Percentiles rank a stretch among this genome's conserved stretches.
phyloP scores from a whole-genome alignment of 2,888 invertebrate genomes.

The Apocheima hispidaria region DNA sequence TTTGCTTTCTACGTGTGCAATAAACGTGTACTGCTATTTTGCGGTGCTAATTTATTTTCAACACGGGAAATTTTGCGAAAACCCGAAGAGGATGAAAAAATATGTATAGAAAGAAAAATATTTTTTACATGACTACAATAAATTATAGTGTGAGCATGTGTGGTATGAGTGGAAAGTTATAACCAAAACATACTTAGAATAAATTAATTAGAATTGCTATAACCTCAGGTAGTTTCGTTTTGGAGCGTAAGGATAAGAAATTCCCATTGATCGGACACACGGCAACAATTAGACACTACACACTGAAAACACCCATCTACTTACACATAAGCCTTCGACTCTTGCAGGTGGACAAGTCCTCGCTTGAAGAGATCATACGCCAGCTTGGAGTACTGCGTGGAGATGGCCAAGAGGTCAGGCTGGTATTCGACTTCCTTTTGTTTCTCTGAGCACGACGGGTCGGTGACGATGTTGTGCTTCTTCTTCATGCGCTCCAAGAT shows the following conservation, averaged over 20 bases:
- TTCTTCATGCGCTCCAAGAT: constrained; percentile 74
- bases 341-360: constrained; percentile 67
- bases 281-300: neutral
- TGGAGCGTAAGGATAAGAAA: constrained; percentile 9
- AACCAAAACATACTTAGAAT: neutral
- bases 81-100: neutral
- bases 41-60: neutral
- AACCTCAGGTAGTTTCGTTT: neutral
- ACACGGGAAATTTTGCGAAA: neutral
- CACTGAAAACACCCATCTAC: constrained; percentile 49
- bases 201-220: neutral
- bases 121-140: no score
- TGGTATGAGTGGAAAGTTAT: neutral
- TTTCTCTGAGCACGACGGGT: constrained; percentile 66
- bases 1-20: constrained; percentile 9
- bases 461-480: constrained; percentile 77
- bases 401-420: constrained; percentile 80
- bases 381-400: constrained; percentile 78
- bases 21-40: constrained; percentile 1
- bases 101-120: no score
- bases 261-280: constrained; percentile 5
- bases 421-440: constrained; percentile 75
- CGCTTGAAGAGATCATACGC: constrained; percentile 71
- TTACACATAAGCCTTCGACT: constrained; percentile 82
- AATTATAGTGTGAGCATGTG: neutral